These are phyloP conservation scores for Chalcosyrphus nemorum DNA, from an alignment of 2,888 invertebrate species.

Conservation along the genomic window DNA sequence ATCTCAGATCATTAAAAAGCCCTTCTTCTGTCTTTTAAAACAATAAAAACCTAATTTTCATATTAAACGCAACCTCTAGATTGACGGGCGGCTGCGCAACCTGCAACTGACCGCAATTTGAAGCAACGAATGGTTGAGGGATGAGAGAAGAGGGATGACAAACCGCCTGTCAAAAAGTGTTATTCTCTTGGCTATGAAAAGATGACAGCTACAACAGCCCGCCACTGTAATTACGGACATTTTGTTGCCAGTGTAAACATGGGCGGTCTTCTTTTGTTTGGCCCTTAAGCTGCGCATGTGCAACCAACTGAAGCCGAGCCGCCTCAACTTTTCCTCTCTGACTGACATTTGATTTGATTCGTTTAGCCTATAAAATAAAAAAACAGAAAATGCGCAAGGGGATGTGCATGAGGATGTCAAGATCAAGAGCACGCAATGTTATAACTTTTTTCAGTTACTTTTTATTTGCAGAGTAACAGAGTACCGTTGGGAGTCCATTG, in stretches of 20 bases:
- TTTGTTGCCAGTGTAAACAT: slow-evolving; percentile 58
- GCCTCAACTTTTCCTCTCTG: slow-evolving; percentile 6
- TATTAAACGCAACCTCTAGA: slow-evolving; percentile 8
- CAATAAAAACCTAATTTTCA: neutral
- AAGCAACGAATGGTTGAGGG: slow-evolving; percentile 1
- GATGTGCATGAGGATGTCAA: slow-evolving; percentile 28
- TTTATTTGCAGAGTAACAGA: neutral
- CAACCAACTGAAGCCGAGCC: slow-evolving; percentile 28
- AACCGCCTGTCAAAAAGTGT: slow-evolving; percentile 37
- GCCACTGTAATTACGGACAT: slow-evolving; percentile 49
- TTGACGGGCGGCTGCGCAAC: slow-evolving; percentile 28
- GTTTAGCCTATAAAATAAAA: slow-evolving; percentile 31
- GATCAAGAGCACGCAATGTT: slow-evolving; percentile 42
- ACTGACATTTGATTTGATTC: slow-evolving; percentile 72
- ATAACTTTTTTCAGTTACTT: slow-evolving; percentile 23
- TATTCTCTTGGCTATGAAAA: slow-evolving; percentile 3
- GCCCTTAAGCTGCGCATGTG: slow-evolving; percentile 33
- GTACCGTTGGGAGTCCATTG: neutral
- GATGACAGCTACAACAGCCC: slow-evolving; percentile 30
- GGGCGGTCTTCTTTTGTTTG: slow-evolving; percentile 35
- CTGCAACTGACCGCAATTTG: slow-evolving; percentile 46
- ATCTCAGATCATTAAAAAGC: neutral
- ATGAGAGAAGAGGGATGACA: no score
- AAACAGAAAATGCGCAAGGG: no score
- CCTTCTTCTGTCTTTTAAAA: neutral